Percentiles rank a stretch among this genome's conserved stretches.
Evolutionary conservation across 1,140 invertebrate genomes (phyloP).

Genomic region (Gonioctena quinquepunctata): DNA sequence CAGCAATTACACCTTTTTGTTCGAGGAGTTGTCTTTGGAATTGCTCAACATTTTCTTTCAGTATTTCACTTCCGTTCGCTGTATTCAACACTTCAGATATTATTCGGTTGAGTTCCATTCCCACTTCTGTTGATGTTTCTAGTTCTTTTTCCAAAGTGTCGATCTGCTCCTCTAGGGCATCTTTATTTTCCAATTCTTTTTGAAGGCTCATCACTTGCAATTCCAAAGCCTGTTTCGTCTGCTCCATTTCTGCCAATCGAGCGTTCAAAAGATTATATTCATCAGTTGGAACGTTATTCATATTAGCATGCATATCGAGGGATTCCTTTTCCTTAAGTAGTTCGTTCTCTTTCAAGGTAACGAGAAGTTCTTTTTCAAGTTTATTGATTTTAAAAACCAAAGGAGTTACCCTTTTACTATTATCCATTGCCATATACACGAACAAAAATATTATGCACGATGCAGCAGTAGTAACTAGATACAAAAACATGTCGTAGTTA

Average conservation of each 20-base stretch:
- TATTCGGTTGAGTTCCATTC: slow-evolving; percentile 68
- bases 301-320: slow-evolving; percentile 53
- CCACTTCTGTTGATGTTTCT: slow-evolving; percentile 67
- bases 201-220: slow-evolving; percentile 63
- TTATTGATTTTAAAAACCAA: slow-evolving; percentile 66
- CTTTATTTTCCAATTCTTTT: slow-evolving; percentile 50
- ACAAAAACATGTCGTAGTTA: slow-evolving; percentile 36
- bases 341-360: slow-evolving; percentile 65
- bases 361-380: slow-evolving; percentile 63
- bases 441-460: slow-evolving; percentile 73
- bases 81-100: slow-evolving; percentile 66
- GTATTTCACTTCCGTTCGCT: slow-evolving; percentile 62
- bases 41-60: slow-evolving; percentile 65
- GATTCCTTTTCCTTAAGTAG: slow-evolving; percentile 67
- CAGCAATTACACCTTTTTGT: slow-evolving; percentile 62
- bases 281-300: slow-evolving; percentile 58
- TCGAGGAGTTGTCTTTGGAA: slow-evolving; percentile 65
- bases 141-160: slow-evolving; percentile 65
- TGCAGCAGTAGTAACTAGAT: slow-evolving; percentile 65
- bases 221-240: slow-evolving; percentile 67
- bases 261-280: slow-evolving; percentile 60
- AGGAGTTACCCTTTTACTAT: slow-evolving; percentile 65
- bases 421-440: slow-evolving; percentile 77
- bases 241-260: slow-evolving; percentile 54
- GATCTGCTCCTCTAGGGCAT: slow-evolving; percentile 62